Base-by-base conservation (phyloP, 2,888 invertebrate genomes). In the Tipula lateralis region DNA sequence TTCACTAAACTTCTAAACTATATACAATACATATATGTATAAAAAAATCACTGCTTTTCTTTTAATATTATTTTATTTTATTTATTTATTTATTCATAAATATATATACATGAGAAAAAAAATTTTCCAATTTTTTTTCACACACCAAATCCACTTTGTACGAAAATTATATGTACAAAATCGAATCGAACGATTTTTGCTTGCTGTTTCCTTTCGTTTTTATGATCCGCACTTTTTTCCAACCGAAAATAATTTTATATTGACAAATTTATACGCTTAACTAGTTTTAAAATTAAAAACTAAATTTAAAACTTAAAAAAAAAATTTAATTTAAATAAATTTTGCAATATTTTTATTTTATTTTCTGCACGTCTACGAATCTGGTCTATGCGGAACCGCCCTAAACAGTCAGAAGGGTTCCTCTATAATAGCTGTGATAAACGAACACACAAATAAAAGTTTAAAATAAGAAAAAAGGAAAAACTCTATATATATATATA, bases 371-470 rank as follows among this genome's bases (percentile, higher is more conserved):
- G 87, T 87, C 87, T 86, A 87, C 86, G 86, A 87, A 87, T 88
- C 88, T 89, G 89, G 89, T 88, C 89, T 82, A 82, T 90, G 90
- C 90, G 90, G 90, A 90, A 90, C 90, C 90, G 90, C 90, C 90
- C 90, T 90, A 90, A 90, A 90, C 90, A 89, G 90, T 89, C 89
- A 87, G 88, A 89, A 89, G 84, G 84, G 84, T 84, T 81, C 84
- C 82, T 36, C 36, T 34, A 83, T 83, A 83, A 83, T 36, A 83
- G 66, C 66, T 66, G 66, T 24, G 66, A 66, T 66, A 66, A 66
- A 66, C 66, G 66, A 66, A 66, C 66, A 66, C 24, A 66, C 66
- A 66, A 66, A 66, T 66, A 66, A 66, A 66, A 66, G 9, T 24
- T 66, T 66, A 24, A 66, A 39, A 39, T 13, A 39, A 39, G 13